Conservation (phyloP, 2,888 invertebrate species). For the Drosophila fulvimacula region DNA sequence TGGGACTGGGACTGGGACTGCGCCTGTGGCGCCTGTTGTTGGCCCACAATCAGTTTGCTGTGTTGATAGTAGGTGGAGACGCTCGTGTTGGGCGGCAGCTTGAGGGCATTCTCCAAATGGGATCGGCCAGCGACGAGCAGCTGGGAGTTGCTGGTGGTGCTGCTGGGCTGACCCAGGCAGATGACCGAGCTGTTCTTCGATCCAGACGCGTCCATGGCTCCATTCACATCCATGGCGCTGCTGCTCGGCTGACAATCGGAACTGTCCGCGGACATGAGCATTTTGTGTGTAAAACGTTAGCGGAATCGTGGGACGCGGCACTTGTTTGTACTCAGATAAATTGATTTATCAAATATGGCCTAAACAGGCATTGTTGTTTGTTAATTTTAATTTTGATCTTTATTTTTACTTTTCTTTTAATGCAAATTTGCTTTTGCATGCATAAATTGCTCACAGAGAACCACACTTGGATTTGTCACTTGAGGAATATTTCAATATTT, state of each 20-base stretch:
- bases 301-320: constrained; percentile 31
- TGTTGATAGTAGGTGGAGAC: constrained; percentile 83
- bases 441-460: constrained; percentile 21
- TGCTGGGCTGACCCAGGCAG: constrained; percentile 71
- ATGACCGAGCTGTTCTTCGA: constrained; percentile 80
- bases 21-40: constrained; percentile 23
- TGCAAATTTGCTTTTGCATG: constrained; percentile 7
- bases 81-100: constrained; percentile 83
- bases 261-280: constrained; percentile 85
- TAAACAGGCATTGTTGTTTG: constrained; percentile 54
- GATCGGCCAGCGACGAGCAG: constrained; percentile 77
- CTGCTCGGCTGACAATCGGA: constrained; percentile 83
- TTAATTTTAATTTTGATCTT: no score
- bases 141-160: constrained; percentile 64
- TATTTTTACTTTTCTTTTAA: no score
- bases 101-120: constrained; percentile 83
- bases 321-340: constrained; percentile 32
- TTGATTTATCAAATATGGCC: constrained; percentile 13
- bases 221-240: constrained; percentile 59
- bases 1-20: background rate
- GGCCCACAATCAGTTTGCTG: constrained; percentile 71
- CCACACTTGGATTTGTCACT: constrained; percentile 28
- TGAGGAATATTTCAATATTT: background rate
- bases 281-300: constrained; percentile 64
- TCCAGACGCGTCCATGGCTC: constrained; percentile 36